A percentile compares a stretch with the other conserved stretches of the same genome.
phyloP scores from a whole-genome alignment of 2,113 vertebrate genomes.

The Tetrao urogallus region DNA sequence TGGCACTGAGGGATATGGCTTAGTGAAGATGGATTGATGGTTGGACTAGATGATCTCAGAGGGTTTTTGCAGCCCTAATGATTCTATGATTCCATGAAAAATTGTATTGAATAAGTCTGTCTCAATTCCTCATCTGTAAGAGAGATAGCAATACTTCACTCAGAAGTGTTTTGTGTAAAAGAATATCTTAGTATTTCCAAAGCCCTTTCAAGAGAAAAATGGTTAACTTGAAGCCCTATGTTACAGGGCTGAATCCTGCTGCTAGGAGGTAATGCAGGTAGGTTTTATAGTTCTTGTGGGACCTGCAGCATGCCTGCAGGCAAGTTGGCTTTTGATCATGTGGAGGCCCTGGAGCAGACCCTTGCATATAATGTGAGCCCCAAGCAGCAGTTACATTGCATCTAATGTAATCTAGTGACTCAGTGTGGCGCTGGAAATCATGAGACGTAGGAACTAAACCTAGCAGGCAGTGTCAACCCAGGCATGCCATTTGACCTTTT shows the following conservation, averaged over 20 bases:
- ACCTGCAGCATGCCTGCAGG: fast-evolving
- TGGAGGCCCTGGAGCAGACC: too few species aligned
- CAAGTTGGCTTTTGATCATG: fast-evolving
- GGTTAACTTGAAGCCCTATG: background rate
- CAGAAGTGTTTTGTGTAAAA: background rate
- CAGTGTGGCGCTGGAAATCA: background rate
- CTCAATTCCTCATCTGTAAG: background rate
- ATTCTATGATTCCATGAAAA: too few species aligned
- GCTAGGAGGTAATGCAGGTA: fast-evolving
- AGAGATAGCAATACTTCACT: background rate
- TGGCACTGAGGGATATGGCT: too few species aligned
- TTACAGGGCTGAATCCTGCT: fast-evolving
- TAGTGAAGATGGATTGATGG: too few species aligned
- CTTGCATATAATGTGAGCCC: fast-evolving
- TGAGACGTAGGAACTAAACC: background rate
- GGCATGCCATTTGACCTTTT: background rate
- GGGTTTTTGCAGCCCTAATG: too few species aligned
- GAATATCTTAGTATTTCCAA: background rate
- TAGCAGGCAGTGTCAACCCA: background rate
- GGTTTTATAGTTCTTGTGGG: background rate
- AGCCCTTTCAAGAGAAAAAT: background rate
- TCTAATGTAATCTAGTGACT: background rate
- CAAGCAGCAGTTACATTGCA: background rate
- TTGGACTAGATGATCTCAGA: too few species aligned
- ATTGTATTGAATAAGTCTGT: background rate